Evolutionary conservation across 2,797 vertebrate genomes (phyloP), one percentile per base, ranked within the genome.

Genomic region (Enteromius viviparus): DNA sequence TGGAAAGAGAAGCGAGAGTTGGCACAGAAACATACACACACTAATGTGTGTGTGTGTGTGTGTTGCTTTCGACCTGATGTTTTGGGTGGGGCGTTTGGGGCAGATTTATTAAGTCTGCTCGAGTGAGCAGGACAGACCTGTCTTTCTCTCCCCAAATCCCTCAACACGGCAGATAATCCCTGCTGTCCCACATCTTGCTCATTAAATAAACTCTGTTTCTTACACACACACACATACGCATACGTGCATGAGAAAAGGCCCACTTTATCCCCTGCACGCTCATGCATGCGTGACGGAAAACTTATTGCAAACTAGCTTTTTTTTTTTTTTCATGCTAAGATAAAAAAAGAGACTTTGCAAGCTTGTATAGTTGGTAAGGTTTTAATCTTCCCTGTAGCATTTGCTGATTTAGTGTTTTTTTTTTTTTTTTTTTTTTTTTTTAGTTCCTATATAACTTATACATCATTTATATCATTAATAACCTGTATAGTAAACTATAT

Each of bases 111-210:
- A 93, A 93, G 89, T 89, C 92, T 93, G 92, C 93, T 94, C 92
- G 91, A 95, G 93, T 94, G 92, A 94, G 94, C 91, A 94, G 93
- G 90, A 92, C 92, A 92, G 91, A 92, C 91, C 90, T 91, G 91
- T 89, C 91, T 92, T 93, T 93, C 89, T 89, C 92, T 90, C 89
- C 92, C 89, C 90, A 93, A 94, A 93, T 91, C 92, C 90, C 91
- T 91, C 91, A 93, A 92, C 91, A 49, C 23, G n/a, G 80, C 85
- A 88, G 90, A 92, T 94, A 94, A 93, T 94, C 92, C 93, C 91
- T 87, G 90, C 90, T 91, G 91, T 93, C 92, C 92, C 92, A 91
- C 92, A 92, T 92, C 92, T 94, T 91, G 90, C 92, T 92, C 91
- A 92, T 93, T 94, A 93, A 94, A 94, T 93, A 94, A 93, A 92